Base-by-base conservation (phyloP, 2,888 invertebrate genomes). In the Pyrrhosoma nymphula region DNA sequence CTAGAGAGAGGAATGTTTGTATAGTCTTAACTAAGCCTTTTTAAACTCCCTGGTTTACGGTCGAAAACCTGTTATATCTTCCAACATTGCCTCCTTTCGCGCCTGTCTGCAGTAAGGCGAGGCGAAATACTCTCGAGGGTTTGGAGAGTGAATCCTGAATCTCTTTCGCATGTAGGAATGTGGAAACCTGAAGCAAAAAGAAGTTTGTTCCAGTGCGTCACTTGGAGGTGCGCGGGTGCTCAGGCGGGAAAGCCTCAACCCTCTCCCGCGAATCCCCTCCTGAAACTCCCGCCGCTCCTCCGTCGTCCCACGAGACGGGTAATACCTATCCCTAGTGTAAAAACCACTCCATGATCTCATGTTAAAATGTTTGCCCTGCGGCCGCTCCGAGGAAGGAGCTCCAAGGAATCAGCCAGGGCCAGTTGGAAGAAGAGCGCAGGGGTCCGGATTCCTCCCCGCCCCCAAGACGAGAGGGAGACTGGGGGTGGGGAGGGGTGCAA, bases 321-420 rank as follows among this genome's bases (percentile, higher is more conserved):
- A 82, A 82, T 82, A 82, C 82, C 82, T 82, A 16, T 82, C 10
- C 30, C 30, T 16, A 35, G 14, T 82, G 82, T 82, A 82, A 82
- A 82, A 82, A 30, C 82, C 82, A 82, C 35, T 82, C 30, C 82
- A 82, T 82, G 82, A 35, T 35, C 60, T 60, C 82, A 35, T 82
- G 82, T 16, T 82, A 30, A 82, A 82, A 82, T 82, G 82, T 82
- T 82, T 30, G 82, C 82, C 82, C 82, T 82, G 82, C 30, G 30
- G 82, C 35, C 16, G 82, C 60, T 20, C 18, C 60, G 60, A 60
- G 16, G 30, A 35, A 82, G 35, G 35, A 60, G 69, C 47, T 47
- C 4, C 47, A 16, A 18, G 35, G 82, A 82, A 35, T 16, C 30
- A 82, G 26, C 12, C 26, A n/a, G 23, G 35, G 82, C 26, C 1